Base-by-base conservation (phyloP, 2,113 vertebrate species). In the Empidonax alnorum region DNA sequence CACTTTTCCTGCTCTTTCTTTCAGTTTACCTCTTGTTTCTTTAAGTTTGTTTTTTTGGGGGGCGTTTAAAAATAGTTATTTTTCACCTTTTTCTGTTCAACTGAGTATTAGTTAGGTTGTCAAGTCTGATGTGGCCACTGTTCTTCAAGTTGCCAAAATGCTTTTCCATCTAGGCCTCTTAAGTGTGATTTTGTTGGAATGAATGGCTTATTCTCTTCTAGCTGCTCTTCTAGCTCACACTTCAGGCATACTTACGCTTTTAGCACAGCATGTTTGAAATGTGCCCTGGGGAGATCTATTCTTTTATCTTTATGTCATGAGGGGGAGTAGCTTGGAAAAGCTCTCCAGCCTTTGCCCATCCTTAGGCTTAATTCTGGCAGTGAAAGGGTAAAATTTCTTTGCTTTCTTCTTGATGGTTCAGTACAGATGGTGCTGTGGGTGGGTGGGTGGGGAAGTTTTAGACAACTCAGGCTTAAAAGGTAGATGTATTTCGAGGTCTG, bases 351-450 rank as follows among this genome's bases (percentile, higher is more conserved):
- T 87, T 93, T 84, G 41, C 35, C 47, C 0, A 0, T 59, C n/a
- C 25, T 77, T 44, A 58, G 46, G 20, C 39, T 77, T 62, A 72
- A 41, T 90, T 79, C 73, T 68, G 63, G 65, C 71, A 84, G 10
- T 28, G 39, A 81, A 83, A 49, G 74, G 22, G 79, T 93, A 67
- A 82, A 37, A 59, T 53, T 67, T 61, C 61, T 76, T 76, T 63
- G 13, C 68, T 71, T 89, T 82, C 44, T 85, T 72, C n/a, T 73
- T 83, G n/a, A 14, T 78, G 31, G 75, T 95, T 84, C 0, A 0
- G 41, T 59, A 23, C 95, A 97, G 95, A 96, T 97, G 95, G 96
- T 86, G 69, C 65, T 88, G 95, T 91, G 91, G 96, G 95, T 90
- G 95, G 84, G 53, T 61, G 81, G 83, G 66, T 85, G 39, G 71